Evolutionary conservation across 2,113 vertebrate genomes (phyloP), one percentile per base, ranked within the genome.

Genomic region (Bos javanicus): DNA sequence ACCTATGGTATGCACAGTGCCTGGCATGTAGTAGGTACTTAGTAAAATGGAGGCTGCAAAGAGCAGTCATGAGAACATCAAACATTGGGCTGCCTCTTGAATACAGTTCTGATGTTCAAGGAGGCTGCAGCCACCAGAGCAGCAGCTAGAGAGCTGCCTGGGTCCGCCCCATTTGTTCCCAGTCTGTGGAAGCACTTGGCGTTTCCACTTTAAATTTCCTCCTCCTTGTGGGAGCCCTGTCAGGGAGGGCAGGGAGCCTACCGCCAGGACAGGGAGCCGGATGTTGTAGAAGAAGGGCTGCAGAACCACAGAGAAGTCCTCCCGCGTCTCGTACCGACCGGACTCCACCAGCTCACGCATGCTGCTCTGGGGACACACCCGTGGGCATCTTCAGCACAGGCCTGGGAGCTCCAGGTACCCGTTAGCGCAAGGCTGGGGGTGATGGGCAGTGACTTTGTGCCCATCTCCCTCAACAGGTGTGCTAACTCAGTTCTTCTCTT

Each of bases 261-360:
- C 99, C 99, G 98, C 94, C 94, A 97, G 96, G 64, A 96, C 5
- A 4, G 99, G 99, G 25, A 99, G 96, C 76, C 10, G 16, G 62
- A 98, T 0, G 43, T 99, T 98, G 30, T 85, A 98, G 36, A 99
- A 91, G 92, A 99, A 99, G 26, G 99, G 99, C 98, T 99, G 99
- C 62, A 99, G 94, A 5, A 99, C 98, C 88, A 99, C 99, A 0
- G 99, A 99, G 98, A 99, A 99, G 98, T 99, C 98, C 33, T 99
- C 95, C 17, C 96, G 97, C 0, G 99, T 99, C 96, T 99, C 99
- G 0, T 99, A 99, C 25, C 98, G 99, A 28, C 99, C 99, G 1
- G 99, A 99, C 59, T 99, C 98, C 57, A 99, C 95, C 15, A 99
- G 98, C 21, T 98, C 94, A 11, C 36, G 98, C 98, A 99, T 95